Evolutionary conservation across 2,797 vertebrate species (phyloP), one percentile per base, ranked within the genome.

Genomic region (Okamejei kenojei): DNA sequence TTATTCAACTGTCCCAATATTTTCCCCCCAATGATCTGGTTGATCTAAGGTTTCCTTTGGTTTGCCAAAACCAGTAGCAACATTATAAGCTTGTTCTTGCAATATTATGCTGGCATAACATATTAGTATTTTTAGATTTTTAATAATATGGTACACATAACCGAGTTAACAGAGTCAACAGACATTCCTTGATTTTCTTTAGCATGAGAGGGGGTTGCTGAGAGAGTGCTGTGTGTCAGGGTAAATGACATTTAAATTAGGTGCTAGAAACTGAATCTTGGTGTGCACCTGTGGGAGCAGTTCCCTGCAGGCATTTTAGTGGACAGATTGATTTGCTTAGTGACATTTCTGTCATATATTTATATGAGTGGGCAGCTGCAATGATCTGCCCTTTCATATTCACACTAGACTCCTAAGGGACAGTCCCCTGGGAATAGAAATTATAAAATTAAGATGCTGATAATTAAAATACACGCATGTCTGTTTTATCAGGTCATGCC

Each of bases 191-290:
- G 61, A 35, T 88, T 68, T 88, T 88, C 63, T 88, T 73, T 91
- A 65, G 68, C 65, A 74, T 32, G 68, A 91, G 38, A 76, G 71
- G 5, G 68, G 35, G 90, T 92, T 73, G 45, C 38, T 74, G 90
- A 26, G 90, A 92, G 90, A 74, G 71, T 74, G 10, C 38, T 92
- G 21, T 92, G 21, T 45, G 81, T 76, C 68, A 74, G 38, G 68
- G 71, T 76, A 54, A 92, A 54, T 76, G 90, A 71, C 71, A 96
- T 96, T 96, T 96, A 96, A 97, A 96, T 96, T 96, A 96, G 96
- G 96, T 96, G 96, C 96, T 96, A 96, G 97, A 96, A 96, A 96
- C 95, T 95, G 95, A 96, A 97, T 97, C 96, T 96, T 94, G 94
- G 94, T 91, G 88, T 93, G 94, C 97, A 97, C 96, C 96, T 97